Evolutionary conservation across 2,888 invertebrate species (phyloP).

Genomic region (Brachypalpus laphriformis): DNA sequence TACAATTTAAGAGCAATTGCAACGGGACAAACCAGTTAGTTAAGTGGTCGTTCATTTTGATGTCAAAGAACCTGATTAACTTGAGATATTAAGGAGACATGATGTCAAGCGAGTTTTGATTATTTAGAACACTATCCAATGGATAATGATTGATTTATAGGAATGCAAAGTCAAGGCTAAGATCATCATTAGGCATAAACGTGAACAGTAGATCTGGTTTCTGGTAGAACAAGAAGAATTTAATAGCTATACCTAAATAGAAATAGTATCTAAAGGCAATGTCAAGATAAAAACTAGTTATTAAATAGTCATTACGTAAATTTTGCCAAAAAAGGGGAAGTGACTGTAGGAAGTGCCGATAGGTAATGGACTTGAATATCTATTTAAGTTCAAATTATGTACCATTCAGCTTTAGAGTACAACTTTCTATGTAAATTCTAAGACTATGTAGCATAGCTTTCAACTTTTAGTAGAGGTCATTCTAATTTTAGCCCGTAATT

Average conservation of each 20-base stretch:
- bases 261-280: neutral
- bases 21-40: slow-evolving; percentile 16
- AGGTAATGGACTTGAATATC: neutral
- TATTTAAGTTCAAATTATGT: no score
- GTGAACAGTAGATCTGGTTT: neutral
- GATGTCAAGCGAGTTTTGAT: neutral
- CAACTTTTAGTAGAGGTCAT: no score
- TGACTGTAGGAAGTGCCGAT: slow-evolving; percentile 4
- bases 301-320: slow-evolving; percentile 1
- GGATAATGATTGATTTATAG: neutral
- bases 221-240: neutral
- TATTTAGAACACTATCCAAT: neutral
- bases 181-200: neutral
- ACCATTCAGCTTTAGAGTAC: slow-evolving; percentile 17
- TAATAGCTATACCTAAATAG: neutral
- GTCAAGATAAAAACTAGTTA: neutral
- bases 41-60: neutral
- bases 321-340: neutral
- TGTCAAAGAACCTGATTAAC: no score
- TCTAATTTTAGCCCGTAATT: no score
- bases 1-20: neutral
- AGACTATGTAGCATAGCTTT: no score
- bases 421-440: slow-evolving; percentile 21
- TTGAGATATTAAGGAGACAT: neutral
- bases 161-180: slow-evolving; percentile 20